A percentile compares a stretch with the other conserved stretches of the same genome.
Conservation (phyloP, 2,113 vertebrate species). For the Sorex araneus region DNA sequence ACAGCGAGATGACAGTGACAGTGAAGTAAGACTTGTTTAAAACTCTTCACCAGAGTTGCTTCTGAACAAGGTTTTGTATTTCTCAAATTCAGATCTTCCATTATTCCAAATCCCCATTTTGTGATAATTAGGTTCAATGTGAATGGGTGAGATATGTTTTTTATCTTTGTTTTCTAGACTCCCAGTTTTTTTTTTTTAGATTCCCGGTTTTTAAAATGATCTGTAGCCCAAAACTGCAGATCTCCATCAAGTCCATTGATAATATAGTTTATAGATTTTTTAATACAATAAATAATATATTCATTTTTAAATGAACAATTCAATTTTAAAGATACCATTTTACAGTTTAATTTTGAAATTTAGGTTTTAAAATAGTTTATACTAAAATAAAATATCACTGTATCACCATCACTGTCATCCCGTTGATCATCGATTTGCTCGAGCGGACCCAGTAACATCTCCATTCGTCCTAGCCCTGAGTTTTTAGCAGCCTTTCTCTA, state of each 20-base stretch:
- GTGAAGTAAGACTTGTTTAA: not conserved
- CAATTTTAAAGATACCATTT: constrained; percentile 12
- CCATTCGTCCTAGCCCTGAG: too few species aligned
- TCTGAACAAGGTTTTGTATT: constrained; percentile 12
- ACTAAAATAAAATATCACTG: constrained; percentile 36
- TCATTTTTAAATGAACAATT: too few species aligned
- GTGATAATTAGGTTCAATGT: not conserved
- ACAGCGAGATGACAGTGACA: too few species aligned
- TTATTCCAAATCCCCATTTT: not conserved
- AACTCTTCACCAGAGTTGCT: not conserved
- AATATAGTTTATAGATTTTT: not conserved
- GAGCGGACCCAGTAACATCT: too few species aligned
- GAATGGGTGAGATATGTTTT: not conserved
- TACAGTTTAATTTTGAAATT: constrained; percentile 54
- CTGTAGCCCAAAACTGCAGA: constrained; percentile 28
- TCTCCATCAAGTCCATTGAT: not conserved
- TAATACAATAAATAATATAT: too few species aligned
- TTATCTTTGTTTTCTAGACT: constrained; percentile 1
- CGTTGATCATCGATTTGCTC: too few species aligned
- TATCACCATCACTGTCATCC: too few species aligned
- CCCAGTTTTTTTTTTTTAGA: constrained; percentile 35
- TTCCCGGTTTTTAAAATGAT: constrained; percentile 44
- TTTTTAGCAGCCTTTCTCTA: too few species aligned
- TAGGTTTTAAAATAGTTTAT: constrained; percentile 43
- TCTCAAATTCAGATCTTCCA: not conserved